Conservation (phyloP, 2,888 invertebrate species). For the Erebia palarica region DNA sequence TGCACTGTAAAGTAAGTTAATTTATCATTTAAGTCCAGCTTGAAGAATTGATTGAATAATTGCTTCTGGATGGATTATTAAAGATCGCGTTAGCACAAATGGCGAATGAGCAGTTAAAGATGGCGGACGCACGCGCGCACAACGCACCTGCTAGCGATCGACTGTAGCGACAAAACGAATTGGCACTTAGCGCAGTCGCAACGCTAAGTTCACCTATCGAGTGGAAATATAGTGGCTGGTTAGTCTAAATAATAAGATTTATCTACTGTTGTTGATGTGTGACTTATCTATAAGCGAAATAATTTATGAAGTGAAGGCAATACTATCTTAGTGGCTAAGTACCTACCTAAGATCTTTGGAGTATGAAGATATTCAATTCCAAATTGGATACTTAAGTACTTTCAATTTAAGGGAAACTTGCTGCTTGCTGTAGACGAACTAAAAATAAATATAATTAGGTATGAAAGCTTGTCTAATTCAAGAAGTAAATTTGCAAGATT, state of each 20-base stretch:
- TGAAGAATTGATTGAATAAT: slow-evolving; percentile 22
- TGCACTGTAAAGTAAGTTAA: slow-evolving; percentile 39
- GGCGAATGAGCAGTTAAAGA: slow-evolving; percentile 68
- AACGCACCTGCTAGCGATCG: slow-evolving; percentile 77
- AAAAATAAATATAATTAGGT: too few relatives aligned
- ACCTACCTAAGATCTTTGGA: too few relatives aligned
- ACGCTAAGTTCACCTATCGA: slow-evolving; percentile 46
- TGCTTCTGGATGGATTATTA: slow-evolving; percentile 40
- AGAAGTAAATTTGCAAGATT: too few relatives aligned
- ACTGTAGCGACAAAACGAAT: slow-evolving; percentile 71
- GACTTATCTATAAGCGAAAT: slow-evolving; percentile 7
- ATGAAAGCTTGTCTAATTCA: background rate
- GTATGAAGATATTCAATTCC: background rate
- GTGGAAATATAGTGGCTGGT: slow-evolving; percentile 31
- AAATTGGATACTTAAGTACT: background rate
- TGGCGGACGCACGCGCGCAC: slow-evolving; percentile 73
- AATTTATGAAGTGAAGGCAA: slow-evolving; percentile 8
- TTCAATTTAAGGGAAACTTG: background rate
- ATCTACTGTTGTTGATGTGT: slow-evolving; percentile 2
- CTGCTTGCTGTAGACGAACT: too few relatives aligned
- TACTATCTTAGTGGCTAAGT: background rate
- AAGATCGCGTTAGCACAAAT: slow-evolving; percentile 66
- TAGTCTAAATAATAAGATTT: slow-evolving; percentile 11
- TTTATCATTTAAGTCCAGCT: slow-evolving; percentile 50
- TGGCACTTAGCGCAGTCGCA: slow-evolving; percentile 67